Evolutionary conservation across 1,140 invertebrate species (phyloP).

Genomic region (Lordiphosa collinella): DNA sequence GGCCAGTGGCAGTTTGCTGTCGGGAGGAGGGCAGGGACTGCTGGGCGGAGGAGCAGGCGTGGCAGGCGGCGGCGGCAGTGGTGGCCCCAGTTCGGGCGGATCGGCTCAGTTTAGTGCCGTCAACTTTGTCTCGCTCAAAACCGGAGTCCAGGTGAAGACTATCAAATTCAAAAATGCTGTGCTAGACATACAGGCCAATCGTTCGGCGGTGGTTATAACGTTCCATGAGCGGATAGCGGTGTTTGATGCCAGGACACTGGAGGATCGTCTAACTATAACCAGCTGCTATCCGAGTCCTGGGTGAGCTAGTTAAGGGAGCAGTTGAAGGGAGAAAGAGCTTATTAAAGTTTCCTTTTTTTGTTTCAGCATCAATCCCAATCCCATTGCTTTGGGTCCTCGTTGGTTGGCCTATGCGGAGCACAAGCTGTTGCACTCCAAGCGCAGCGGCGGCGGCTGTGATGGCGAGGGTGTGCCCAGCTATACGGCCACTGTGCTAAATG

Average conservation of each 20-base stretch:
- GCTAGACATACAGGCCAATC: constrained; percentile 91
- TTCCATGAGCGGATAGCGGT: constrained; percentile 94
- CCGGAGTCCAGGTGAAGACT: constrained; percentile 93
- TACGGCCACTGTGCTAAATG: constrained; percentile 96
- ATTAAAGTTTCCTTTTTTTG: constrained; percentile 34
- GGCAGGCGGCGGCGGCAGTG: constrained; percentile 13
- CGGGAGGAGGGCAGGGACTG: constrained; percentile 14
- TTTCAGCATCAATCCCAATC: constrained; percentile 89
- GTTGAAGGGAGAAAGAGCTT: no score
- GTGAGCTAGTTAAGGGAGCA: no score
- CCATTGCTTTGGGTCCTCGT: constrained; percentile 91
- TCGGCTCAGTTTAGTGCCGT: constrained; percentile 92
- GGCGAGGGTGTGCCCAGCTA: constrained; percentile 91
- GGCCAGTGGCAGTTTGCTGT: constrained; percentile 53
- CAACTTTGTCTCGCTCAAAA: constrained; percentile 93
- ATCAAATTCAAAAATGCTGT: constrained; percentile 96
- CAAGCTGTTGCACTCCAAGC: constrained; percentile 88
- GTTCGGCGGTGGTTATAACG: constrained; percentile 89
- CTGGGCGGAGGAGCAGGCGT: constrained; percentile 5
- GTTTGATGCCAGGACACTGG: constrained; percentile 93
- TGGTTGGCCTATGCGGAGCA: constrained; percentile 92
- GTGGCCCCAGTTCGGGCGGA: constrained; percentile 69
- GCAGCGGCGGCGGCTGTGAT: constrained; percentile 92
- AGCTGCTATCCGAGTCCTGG: constrained; percentile 92
- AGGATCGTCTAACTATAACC: constrained; percentile 91